Base-by-base conservation (phyloP, 2,113 vertebrate species). In the Chlorodrepanis virens region DNA sequence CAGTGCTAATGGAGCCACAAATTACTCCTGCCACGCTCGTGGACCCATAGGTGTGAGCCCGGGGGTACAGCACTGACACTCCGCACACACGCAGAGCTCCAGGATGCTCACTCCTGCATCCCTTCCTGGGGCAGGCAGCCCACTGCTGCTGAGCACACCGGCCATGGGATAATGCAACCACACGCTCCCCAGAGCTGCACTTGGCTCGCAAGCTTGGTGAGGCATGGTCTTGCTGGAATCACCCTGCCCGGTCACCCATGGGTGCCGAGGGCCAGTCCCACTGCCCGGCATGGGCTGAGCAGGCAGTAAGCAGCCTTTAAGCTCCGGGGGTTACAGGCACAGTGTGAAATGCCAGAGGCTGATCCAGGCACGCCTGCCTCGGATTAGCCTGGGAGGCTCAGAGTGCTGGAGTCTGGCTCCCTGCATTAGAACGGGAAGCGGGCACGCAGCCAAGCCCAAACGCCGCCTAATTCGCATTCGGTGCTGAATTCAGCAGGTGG, bases 401-500 rank as follows among this genome's bases (percentile, higher is more conserved):
- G 23, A 14, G 59, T 40, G 68, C 12, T 1, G 85, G 83, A 90
- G 53, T 78, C 65, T 93, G 78, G 63, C 49, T 92, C 59, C 63
- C 71, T 35, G 89, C 71, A 4, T 37, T 47, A 56, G 54, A 75
- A 35, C 0, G 57, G 86, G 91, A 90, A 94, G 80, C 2, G 1
- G 94, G 96, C 64, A 0, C 4, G 5, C 89, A 86, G 96, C 94
- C 93, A 96, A 96, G 87, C 68, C 75, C 76, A 5, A 86, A 44
- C 7, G 14, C 93, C 1, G 25, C 90, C 90, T 93, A 18, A 70
- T 94, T 89, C 69, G 0, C 82, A 78, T 93, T 87, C 69, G 14
- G 31, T 3, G 14, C 88, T 90, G 88, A 95, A 96, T 95, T 94
- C 93, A 94, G 96, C 96, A 96, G 93, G 96, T 94, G 94, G 90